Evolutionary conservation across 2,797 vertebrate species (phyloP).

Genomic region (Alfaro cultratus): DNA sequence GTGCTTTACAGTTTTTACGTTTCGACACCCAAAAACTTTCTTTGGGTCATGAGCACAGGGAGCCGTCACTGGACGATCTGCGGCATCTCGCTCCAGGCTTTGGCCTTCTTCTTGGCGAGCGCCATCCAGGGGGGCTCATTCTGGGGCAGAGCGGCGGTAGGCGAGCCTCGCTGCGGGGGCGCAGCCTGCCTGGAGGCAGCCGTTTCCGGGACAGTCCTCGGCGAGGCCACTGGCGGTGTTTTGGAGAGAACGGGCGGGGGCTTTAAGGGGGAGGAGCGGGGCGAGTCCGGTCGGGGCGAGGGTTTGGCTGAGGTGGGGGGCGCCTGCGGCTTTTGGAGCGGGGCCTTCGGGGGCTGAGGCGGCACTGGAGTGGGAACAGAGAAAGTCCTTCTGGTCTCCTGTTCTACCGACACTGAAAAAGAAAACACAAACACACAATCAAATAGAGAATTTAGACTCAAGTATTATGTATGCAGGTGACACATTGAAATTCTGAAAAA

Average conservation of each 20-base stretch:
- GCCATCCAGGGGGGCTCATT: slow-evolving; percentile 91
- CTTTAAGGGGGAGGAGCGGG: slow-evolving; percentile 50
- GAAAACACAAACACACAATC: background rate
- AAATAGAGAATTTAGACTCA: background rate
- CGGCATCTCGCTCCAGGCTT: slow-evolving; percentile 93
- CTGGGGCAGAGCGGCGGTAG: slow-evolving; percentile 69
- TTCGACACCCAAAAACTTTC: background rate
- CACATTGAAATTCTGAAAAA: too few species aligned
- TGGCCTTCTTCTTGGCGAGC: slow-evolving; percentile 94
- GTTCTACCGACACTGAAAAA: slow-evolving; percentile 59
- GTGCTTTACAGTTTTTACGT: slow-evolving; percentile 25
- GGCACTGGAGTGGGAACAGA: slow-evolving; percentile 56
- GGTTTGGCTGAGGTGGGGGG: slow-evolving; percentile 49
- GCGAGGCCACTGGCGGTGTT: slow-evolving; percentile 22
- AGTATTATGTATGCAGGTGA: background rate
- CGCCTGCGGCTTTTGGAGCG: slow-evolving; percentile 47
- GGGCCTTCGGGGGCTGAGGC: slow-evolving; percentile 50
- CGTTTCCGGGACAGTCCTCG: slow-evolving; percentile 29
- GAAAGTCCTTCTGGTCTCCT: slow-evolving; percentile 66
- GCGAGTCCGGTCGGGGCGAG: slow-evolving; percentile 13
- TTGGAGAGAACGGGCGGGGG: slow-evolving; percentile 22
- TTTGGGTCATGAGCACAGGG: background rate
- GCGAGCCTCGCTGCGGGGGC: slow-evolving; percentile 28
- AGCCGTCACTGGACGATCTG: slow-evolving; percentile 85
- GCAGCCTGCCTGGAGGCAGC: slow-evolving; percentile 29